These are phyloP conservation scores for Malaclemys terrapin DNA, from an alignment of 2,113 vertebrate genomes.

Conservation along the genomic window DNA sequence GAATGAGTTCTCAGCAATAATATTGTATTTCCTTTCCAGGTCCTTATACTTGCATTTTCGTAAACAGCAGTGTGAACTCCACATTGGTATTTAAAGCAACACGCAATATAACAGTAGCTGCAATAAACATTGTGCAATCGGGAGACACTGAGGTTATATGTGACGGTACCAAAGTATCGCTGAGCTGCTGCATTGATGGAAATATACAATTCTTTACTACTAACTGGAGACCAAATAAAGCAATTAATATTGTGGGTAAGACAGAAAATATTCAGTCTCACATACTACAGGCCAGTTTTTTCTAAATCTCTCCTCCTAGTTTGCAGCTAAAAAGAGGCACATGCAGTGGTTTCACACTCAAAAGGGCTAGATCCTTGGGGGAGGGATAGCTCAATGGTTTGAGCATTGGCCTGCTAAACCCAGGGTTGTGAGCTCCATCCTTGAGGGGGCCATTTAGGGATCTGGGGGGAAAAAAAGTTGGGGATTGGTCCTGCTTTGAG, in stretches of 20 bases:
- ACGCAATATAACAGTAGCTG: slow-evolving; percentile 25
- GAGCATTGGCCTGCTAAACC: too few species aligned
- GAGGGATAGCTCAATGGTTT: too few species aligned
- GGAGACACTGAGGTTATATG: slow-evolving; percentile 39
- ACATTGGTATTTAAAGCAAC: slow-evolving; percentile 15
- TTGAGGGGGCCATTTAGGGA: too few species aligned
- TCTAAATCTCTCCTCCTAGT: neutral
- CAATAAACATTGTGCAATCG: slow-evolving; percentile 10
- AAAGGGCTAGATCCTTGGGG: neutral
- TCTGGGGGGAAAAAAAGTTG: too few species aligned
- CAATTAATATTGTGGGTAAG: slow-evolving; percentile 74
- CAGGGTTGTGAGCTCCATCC: too few species aligned
- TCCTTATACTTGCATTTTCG: slow-evolving; percentile 71
- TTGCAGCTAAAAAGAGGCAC: neutral
- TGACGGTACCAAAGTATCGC: slow-evolving; percentile 18
- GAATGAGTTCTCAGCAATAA: neutral
- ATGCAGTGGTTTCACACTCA: neutral
- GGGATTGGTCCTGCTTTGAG: too few species aligned
- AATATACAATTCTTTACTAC: neutral
- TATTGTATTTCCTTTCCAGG: slow-evolving; percentile 65
- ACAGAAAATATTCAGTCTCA: neutral
- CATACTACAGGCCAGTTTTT: neutral
- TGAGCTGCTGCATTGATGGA: slow-evolving; percentile 76
- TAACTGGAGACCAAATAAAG: slow-evolving; percentile 73
- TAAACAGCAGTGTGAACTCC: fast-evolving